These are phyloP conservation scores for Dynastes maya DNA, from an alignment of 2,888 invertebrate genomes.

Conservation along the genomic window DNA sequence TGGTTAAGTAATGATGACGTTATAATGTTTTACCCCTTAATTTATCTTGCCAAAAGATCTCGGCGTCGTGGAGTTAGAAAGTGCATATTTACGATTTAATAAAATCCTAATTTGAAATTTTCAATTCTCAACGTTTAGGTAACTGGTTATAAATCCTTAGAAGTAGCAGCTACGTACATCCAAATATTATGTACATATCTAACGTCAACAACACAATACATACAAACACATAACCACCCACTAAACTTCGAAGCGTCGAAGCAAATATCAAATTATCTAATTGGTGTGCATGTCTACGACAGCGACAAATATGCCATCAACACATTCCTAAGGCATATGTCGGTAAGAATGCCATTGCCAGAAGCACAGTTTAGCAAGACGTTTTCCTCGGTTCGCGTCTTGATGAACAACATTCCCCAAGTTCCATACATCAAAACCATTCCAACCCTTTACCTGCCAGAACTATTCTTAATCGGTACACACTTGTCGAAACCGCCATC, in stretches of 20 bases:
- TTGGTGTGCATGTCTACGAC: constrained; percentile 58
- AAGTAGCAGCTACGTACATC: no score
- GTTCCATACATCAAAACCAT: constrained; percentile 68
- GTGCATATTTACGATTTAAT: no score
- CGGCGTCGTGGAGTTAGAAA: no score
- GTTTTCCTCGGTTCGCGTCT: constrained; percentile 62
- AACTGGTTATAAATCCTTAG: no score
- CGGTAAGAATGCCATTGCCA: constrained; percentile 64
- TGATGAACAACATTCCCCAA: constrained; percentile 64
- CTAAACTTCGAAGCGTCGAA: constrained; percentile 12
- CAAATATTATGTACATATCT: no score
- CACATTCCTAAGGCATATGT: constrained; percentile 66
- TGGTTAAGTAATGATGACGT: no score
- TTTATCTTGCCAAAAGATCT: no score
- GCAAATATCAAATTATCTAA: constrained; percentile 43
- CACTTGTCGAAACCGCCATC: constrained; percentile 32
- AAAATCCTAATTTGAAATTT: no score
- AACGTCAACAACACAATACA: no score
- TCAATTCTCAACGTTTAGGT: no score
- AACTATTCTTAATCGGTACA: constrained; percentile 49
- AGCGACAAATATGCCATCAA: constrained; percentile 69
- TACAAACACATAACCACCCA: no score
- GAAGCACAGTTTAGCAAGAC: constrained; percentile 60
- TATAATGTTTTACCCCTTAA: no score
- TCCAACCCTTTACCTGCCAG: constrained; percentile 64